Evolutionary conservation across 2,797 vertebrate genomes (phyloP).

Genomic region (Synanceia verrucosa): DNA sequence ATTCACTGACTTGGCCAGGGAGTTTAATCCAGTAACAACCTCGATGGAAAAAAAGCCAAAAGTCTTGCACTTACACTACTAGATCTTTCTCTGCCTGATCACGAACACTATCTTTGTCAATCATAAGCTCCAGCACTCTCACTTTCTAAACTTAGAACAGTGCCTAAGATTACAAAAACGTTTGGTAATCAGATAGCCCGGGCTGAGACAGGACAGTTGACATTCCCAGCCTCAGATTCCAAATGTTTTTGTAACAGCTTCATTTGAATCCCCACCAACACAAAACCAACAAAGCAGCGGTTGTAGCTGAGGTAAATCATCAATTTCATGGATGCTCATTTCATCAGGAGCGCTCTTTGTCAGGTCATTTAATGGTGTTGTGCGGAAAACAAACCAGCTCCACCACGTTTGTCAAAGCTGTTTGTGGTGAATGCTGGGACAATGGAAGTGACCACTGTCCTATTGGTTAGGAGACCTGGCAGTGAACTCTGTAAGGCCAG

Average conservation of each 20-base stretch:
- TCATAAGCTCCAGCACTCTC: slow-evolving; percentile 26
- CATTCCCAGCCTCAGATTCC: slow-evolving; percentile 56
- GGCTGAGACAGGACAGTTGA: slow-evolving; percentile 42
- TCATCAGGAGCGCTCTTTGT: slow-evolving; percentile 10
- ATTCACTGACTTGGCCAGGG: slow-evolving; percentile 46
- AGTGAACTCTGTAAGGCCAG: slow-evolving; percentile 79
- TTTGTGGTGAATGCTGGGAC: slow-evolving; percentile 15
- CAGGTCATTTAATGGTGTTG: slow-evolving; percentile 13
- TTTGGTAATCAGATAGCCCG: slow-evolving; percentile 62
- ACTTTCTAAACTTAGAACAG: slow-evolving; percentile 36
- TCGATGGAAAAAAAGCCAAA: slow-evolving; percentile 33
- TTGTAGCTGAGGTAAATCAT: slow-evolving; percentile 30
- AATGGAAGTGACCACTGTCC: slow-evolving; percentile 60
- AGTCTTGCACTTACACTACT: slow-evolving; percentile 1
- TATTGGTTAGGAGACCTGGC: slow-evolving; percentile 67
- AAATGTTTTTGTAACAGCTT: slow-evolving; percentile 34
- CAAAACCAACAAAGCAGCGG: slow-evolving; percentile 39
- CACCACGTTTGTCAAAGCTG: slow-evolving; percentile 28
- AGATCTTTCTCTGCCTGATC: slow-evolving; percentile 16
- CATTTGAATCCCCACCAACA: slow-evolving; percentile 15
- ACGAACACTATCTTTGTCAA: slow-evolving; percentile 10
- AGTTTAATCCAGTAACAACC: slow-evolving; percentile 30
- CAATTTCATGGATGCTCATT: slow-evolving; percentile 24
- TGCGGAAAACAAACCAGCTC: slow-evolving; percentile 27
- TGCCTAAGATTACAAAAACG: slow-evolving; percentile 50